A percentile compares a stretch with the other conserved stretches of the same genome.
Conservation (phyloP, 2,797 vertebrate genomes). For the Mico argentatus region DNA sequence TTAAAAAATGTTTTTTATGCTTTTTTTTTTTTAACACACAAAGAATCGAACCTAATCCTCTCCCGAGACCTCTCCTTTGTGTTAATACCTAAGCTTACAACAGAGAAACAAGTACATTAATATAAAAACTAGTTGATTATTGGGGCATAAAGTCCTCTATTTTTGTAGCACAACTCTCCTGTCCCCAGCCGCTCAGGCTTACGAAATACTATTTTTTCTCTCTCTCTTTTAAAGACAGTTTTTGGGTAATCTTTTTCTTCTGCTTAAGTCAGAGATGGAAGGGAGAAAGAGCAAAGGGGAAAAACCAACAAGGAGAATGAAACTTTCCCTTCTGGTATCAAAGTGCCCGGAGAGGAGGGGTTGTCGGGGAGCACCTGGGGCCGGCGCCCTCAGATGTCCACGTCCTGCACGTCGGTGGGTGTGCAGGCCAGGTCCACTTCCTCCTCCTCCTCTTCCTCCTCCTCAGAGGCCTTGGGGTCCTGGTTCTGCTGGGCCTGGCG, state of each 20-base stretch:
- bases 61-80: conserved; percentile 83
- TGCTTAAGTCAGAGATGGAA: conserved; percentile 85
- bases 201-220: conserved; percentile 83
- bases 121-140: conserved; percentile 91
- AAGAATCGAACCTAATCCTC: conserved; percentile 86
- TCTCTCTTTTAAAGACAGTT: conserved; percentile 83
- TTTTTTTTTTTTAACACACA: conserved; percentile 74
- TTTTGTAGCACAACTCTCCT: conserved; percentile 83
- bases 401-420: conserved; percentile 96
- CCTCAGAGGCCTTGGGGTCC: conserved; percentile 93
- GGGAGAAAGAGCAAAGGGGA: conserved; percentile 84
- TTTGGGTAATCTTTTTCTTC: conserved; percentile 80
- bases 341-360: conserved; percentile 82
- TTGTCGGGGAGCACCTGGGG: conserved; percentile 78
- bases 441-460: conserved; percentile 90
- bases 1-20: conserved; percentile 75
- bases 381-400: conserved; percentile 92
- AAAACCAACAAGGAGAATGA: conserved; percentile 76
- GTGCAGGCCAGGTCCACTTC: conserved; percentile 96
- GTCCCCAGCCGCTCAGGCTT: conserved; percentile 81
- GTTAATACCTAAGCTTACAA: conserved; percentile 88
- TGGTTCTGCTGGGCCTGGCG: conserved; percentile 93
- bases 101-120: conserved; percentile 87
- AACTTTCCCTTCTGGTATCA: conserved; percentile 85
- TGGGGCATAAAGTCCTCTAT: conserved; percentile 86